phyloP scores from a whole-genome alignment of 2,888 invertebrate genomes.

The Zelleria hepariella region DNA sequence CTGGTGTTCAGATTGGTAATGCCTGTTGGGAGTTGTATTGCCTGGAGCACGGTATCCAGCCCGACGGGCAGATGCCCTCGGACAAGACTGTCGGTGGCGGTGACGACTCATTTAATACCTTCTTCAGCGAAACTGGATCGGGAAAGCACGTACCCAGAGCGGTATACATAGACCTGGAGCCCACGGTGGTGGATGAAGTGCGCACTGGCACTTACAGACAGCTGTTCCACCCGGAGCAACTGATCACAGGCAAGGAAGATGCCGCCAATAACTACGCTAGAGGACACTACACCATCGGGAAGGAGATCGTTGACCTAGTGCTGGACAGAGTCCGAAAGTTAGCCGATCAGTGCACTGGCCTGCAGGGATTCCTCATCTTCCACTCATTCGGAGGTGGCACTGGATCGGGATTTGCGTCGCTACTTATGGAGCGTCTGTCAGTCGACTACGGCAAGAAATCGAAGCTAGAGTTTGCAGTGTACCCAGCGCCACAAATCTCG shows the following conservation, averaged over 20 bases:
- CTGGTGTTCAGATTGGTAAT: too few species aligned
- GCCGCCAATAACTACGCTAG: slow-evolving; percentile 98
- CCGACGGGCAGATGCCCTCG: too few species aligned
- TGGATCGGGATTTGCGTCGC: slow-evolving; percentile 94
- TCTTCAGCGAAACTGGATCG: slow-evolving; percentile 93
- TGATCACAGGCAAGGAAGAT: too few species aligned
- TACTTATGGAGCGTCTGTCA: slow-evolving; percentile 98
- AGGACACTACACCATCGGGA: slow-evolving; percentile 97
- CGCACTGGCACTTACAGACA: slow-evolving; percentile 94
- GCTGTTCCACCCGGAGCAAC: too few species aligned
- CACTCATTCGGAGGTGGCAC: slow-evolving; percentile 95
- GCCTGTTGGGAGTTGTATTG: too few species aligned
- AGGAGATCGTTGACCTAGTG: slow-evolving; percentile 94
- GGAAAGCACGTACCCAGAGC: slow-evolving; percentile 96
- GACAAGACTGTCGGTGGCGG: too few species aligned
- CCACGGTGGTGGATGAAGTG: slow-evolving; percentile 95
- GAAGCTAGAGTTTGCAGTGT: too few species aligned
- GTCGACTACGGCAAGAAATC: too few species aligned
- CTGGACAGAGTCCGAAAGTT: too few species aligned
- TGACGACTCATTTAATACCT: slow-evolving; percentile 97
- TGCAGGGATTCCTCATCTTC: slow-evolving; percentile 93
- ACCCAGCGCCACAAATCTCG: too few species aligned
- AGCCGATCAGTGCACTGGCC: slow-evolving; percentile 91
- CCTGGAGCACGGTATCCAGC: too few species aligned
- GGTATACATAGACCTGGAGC: slow-evolving; percentile 95